Evolutionary conservation across 2,888 invertebrate species (phyloP).

Genomic region (Baronia brevicornis): DNA sequence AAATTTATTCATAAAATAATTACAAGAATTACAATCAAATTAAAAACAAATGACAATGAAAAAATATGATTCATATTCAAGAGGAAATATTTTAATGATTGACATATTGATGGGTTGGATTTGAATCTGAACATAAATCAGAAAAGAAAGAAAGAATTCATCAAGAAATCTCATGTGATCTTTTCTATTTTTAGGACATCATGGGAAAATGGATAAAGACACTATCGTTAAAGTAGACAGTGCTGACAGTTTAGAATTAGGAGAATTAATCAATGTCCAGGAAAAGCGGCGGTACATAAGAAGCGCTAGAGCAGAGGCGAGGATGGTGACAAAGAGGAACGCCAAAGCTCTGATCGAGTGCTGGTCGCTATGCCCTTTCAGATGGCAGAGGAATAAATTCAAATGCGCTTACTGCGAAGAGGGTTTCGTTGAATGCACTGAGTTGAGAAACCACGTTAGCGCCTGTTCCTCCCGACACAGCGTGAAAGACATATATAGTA

Average conservation of each 20-base stretch:
- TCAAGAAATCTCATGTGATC: constrained; percentile 19
- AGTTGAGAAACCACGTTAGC: constrained; percentile 46
- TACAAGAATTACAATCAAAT: too few species aligned
- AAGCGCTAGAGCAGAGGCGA: constrained; percentile 53
- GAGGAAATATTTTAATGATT: too few species aligned
- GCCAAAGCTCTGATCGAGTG: constrained; percentile 52
- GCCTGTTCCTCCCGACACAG: constrained; percentile 40
- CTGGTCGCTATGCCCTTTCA: constrained; percentile 56
- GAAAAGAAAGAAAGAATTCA: constrained; percentile 13
- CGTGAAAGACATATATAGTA: constrained; percentile 56
- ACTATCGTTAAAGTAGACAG: constrained; percentile 13
- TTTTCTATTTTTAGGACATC: constrained; percentile 69
- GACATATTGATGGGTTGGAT: neutral
- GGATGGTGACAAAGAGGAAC: constrained; percentile 57
- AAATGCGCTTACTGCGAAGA: constrained; percentile 62
- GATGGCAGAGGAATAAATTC: constrained; percentile 60
- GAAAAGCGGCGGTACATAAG: constrained; percentile 44
- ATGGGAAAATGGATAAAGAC: constrained; percentile 35
- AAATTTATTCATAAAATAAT: too few species aligned
- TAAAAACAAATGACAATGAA: too few species aligned
- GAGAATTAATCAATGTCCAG: constrained; percentile 12
- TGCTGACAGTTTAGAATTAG: constrained; percentile 1
- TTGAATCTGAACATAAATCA: constrained; percentile 27
- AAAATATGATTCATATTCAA: too few species aligned
- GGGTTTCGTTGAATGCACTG: constrained; percentile 46